Conservation (phyloP, 1,140 invertebrate genomes). For the Zaprionus camerounensis region DNA sequence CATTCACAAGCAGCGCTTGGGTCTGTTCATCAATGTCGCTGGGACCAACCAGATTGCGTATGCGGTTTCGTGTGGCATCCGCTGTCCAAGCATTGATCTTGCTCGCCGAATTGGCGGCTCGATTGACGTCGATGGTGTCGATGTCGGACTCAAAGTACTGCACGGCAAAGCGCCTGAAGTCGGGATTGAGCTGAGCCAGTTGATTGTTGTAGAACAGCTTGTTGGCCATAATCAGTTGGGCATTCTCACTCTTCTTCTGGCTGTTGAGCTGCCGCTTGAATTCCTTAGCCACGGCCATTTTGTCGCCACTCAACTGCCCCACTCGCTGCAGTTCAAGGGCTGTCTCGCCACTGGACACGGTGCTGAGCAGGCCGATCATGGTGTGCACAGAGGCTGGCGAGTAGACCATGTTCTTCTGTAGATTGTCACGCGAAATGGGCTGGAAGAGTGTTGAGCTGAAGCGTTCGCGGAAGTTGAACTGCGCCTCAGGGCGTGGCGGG, state of each 20-base stretch:
- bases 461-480: slow-evolving; percentile 50
- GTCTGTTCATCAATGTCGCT: slow-evolving; percentile 50
- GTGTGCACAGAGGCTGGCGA: slow-evolving; percentile 71
- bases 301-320: slow-evolving; percentile 18
- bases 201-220: slow-evolving; percentile 57
- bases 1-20: slow-evolving; percentile 62
- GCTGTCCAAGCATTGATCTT: slow-evolving; percentile 65
- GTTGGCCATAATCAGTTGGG: slow-evolving; percentile 58
- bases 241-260: neutral
- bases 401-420: slow-evolving; percentile 52
- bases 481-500: slow-evolving; percentile 36
- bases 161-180: slow-evolving; percentile 17
- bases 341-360: slow-evolving; percentile 49
- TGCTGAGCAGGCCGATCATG: slow-evolving; percentile 56
- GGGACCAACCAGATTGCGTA: slow-evolving; percentile 44
- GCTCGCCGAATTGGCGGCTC: slow-evolving; percentile 14
- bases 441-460: slow-evolving; percentile 68
- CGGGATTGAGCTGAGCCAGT: slow-evolving; percentile 34
- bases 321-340: slow-evolving; percentile 31
- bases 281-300: neutral
- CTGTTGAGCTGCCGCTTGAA: slow-evolving; percentile 29
- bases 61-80: slow-evolving; percentile 52
- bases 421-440: slow-evolving; percentile 21
- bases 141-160: slow-evolving; percentile 39
- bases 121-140: slow-evolving; percentile 51